Base-by-base conservation (phyloP, 2,888 invertebrate species). In the Caenorhabditis panamensis region DNA sequence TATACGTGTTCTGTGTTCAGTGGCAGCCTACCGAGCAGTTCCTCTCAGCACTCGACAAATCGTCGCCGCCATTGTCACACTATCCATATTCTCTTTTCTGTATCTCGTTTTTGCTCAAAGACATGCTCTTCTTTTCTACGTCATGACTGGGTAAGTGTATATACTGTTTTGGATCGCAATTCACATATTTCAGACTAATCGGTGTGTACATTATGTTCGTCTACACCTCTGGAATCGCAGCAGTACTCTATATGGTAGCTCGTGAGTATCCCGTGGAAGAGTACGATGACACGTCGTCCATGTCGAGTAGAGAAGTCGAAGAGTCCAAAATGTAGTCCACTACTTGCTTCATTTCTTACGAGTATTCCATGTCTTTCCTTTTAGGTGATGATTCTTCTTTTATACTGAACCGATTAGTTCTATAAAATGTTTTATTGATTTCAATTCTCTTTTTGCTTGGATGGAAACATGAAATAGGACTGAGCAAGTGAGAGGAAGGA, bases 51-150 rank as follows among this genome's bases (percentile, higher is more conserved):
- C 82, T 13, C 54, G 63, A 5, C 79, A 83, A 54, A 82, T 85
- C 2, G 36, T 79, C 11, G 53, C 56, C 8, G 77, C 84, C 37
- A 62, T 83, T 6, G 47, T 71, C 13, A 54, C 68, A 22, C 72
- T 85, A 2, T 71, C 84, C 8, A 62, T 85, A 26, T 85, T 82
- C 59, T 85, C 85, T 3, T 78, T 83, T 44, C 36, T 85, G 1
- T 85, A 85, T 53, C 62, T 85, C 16, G 73, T 54, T n/a, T 84
- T 84, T 68, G 85, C 85, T 71, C 85, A 85, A 73, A 56, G 73
- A 56, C 85, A 85, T 67, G 73, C 77, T 11, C 44, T 78, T 37
- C 67, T 85, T 6, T 85, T 85, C 61, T 85, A 84, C 58, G 51
- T 71, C 47, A 84, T 85, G 84, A 85, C 85, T 36, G 79, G 83